These are phyloP conservation scores for Sebastolobus altivelis DNA, from an alignment of 2,797 vertebrate genomes.

Conservation along the genomic window DNA sequence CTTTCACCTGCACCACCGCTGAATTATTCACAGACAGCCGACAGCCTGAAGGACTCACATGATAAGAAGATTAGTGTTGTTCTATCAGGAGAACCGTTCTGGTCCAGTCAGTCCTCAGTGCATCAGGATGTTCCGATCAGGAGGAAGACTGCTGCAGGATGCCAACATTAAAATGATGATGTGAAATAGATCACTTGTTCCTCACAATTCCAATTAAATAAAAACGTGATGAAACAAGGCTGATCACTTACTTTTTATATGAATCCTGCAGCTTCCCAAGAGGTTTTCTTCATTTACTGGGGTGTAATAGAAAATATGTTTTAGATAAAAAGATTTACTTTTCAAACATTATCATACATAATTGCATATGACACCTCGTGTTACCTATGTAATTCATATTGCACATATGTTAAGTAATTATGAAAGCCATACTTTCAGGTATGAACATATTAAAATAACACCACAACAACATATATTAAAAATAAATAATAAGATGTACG, in stretches of 20 bases:
- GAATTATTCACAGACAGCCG: constrained; percentile 65
- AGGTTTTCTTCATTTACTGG: neutral
- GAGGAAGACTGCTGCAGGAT: neutral
- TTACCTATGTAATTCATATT: neutral
- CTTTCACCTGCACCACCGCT: constrained; percentile 37
- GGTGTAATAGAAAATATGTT: neutral
- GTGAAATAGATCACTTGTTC: neutral
- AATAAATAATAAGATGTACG: too few species aligned
- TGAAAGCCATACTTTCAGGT: neutral
- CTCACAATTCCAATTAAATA: neutral
- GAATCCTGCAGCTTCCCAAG: neutral
- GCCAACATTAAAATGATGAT: neutral
- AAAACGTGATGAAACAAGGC: too few species aligned
- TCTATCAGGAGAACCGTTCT: constrained; percentile 6
- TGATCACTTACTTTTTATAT: neutral
- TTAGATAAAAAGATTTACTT: too few species aligned
- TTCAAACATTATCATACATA: neutral
- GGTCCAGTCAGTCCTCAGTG: neutral
- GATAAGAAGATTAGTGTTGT: constrained; percentile 18
- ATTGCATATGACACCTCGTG: neutral
- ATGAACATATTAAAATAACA: neutral
- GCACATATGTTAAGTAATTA: neutral
- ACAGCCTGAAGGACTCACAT: constrained; percentile 12
- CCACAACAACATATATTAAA: neutral
- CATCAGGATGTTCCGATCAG: neutral